A percentile compares a stretch with the other conserved stretches of the same genome.
Conservation (phyloP, 2,113 vertebrate genomes). For the Octodon degus region DNA sequence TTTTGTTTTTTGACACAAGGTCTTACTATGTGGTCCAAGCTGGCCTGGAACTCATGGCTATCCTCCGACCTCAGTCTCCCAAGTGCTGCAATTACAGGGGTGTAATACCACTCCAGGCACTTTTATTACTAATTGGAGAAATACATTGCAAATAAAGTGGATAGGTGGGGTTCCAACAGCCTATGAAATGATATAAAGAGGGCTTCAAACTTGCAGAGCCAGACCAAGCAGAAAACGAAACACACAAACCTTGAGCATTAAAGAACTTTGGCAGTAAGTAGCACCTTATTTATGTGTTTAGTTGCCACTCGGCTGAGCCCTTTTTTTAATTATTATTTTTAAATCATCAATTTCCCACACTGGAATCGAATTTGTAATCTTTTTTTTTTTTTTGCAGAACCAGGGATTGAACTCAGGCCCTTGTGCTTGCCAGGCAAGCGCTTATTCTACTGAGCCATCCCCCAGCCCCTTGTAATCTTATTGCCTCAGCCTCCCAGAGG, state of each 20-base stretch:
- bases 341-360: not conserved
- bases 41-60: no score
- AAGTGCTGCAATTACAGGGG: no score
- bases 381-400: no score
- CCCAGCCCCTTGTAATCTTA: not conserved
- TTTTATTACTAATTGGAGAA: slow-evolving; percentile 45
- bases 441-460: no score
- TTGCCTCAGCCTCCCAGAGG: not conserved
- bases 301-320: not conserved
- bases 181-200: not conserved
- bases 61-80: no score
- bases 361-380: not conserved
- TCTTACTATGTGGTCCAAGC: no score
- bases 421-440: no score
- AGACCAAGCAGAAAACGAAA: not conserved
- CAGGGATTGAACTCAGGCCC: no score
- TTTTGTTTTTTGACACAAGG: no score
- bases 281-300: not conserved
- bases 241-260: not conserved
- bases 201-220: not conserved
- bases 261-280: slow-evolving; percentile 39
- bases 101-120: no score
- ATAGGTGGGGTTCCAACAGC: not conserved
- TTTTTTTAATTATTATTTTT: not conserved
- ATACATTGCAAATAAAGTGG: not conserved